phyloP scores from a whole-genome alignment of 2,797 vertebrate genomes.

The Tiaroga cobitis region DNA sequence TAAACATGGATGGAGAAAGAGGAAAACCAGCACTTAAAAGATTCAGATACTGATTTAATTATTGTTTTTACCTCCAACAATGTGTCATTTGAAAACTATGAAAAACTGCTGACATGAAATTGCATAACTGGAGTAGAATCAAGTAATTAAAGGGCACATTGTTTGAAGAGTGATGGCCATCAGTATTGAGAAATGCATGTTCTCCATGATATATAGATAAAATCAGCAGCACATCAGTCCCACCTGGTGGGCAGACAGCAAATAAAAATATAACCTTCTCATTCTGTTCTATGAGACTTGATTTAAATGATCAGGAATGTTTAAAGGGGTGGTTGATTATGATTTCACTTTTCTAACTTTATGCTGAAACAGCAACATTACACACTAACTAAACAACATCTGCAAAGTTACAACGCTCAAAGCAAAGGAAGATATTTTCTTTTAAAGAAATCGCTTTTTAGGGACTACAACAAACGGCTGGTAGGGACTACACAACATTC shows the following conservation, averaged over 20 bases:
- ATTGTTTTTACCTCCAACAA: too few species aligned
- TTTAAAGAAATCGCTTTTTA: too few species aligned
- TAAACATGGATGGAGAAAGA: not conserved
- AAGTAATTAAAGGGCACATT: not conserved
- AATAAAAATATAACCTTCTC: conserved; percentile 25
- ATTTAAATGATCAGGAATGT: conserved; percentile 15
- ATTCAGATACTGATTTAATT: too few species aligned
- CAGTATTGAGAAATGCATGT: not conserved
- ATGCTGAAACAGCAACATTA: too few species aligned
- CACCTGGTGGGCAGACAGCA: conserved; percentile 66
- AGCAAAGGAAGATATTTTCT: too few species aligned
- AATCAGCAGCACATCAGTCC: conserved; percentile 57
- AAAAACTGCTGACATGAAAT: not conserved
- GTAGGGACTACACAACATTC: too few species aligned
- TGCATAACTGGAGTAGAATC: conserved; percentile 4
- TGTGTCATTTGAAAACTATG: not conserved
- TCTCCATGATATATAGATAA: conserved; percentile 5
- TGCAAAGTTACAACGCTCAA: too few species aligned
- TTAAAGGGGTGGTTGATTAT: too few species aligned
- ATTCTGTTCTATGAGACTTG: not conserved
- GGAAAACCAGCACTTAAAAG: not conserved
- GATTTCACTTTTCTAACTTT: too few species aligned
- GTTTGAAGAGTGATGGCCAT: not conserved
- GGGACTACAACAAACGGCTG: too few species aligned
- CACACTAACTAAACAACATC: too few species aligned